Conservation (phyloP, 2,888 invertebrate species). For the Drosophila engyochracea region DNA sequence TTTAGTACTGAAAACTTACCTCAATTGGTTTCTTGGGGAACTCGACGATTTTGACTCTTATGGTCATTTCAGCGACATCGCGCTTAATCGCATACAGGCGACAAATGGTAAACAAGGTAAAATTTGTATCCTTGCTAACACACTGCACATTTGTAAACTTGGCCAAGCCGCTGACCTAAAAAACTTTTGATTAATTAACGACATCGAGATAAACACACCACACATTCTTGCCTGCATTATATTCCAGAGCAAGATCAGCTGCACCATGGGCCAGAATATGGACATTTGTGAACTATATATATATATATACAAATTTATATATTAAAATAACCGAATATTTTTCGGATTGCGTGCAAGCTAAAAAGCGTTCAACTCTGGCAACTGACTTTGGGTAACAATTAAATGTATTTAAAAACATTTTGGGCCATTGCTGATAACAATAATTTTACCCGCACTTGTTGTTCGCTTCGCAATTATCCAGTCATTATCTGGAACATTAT, state of each 20-base stretch:
- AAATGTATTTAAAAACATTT: constrained; percentile 5
- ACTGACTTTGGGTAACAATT: constrained; percentile 15
- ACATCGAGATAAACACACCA: neutral
- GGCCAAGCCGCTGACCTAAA: constrained; percentile 58
- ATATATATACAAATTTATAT: neutral
- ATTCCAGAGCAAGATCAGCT: constrained; percentile 36
- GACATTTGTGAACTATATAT: constrained; percentile 22
- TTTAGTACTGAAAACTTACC: constrained; percentile 54
- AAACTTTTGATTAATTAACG: neutral
- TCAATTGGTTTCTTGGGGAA: constrained; percentile 53
- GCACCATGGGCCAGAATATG: constrained; percentile 24
- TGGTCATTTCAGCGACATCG: constrained; percentile 69
- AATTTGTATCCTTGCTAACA: constrained; percentile 50
- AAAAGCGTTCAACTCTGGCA: constrained; percentile 1
- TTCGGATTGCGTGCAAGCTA: constrained; percentile 10
- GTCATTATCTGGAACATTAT: constrained; percentile 39
- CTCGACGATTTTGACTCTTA: constrained; percentile 44
- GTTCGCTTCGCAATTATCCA: constrained; percentile 15
- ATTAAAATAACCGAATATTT: neutral
- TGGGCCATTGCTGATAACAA: neutral
- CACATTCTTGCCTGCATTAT: constrained; percentile 54
- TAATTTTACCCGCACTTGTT: constrained; percentile 23
- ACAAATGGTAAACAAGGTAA: constrained; percentile 54
- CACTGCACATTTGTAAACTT: constrained; percentile 76
- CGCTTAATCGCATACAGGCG: constrained; percentile 71